Evolutionary conservation across 2,113 vertebrate species (phyloP), one percentile per base, ranked within the genome.

Genomic region (Heterochromis multidens): DNA sequence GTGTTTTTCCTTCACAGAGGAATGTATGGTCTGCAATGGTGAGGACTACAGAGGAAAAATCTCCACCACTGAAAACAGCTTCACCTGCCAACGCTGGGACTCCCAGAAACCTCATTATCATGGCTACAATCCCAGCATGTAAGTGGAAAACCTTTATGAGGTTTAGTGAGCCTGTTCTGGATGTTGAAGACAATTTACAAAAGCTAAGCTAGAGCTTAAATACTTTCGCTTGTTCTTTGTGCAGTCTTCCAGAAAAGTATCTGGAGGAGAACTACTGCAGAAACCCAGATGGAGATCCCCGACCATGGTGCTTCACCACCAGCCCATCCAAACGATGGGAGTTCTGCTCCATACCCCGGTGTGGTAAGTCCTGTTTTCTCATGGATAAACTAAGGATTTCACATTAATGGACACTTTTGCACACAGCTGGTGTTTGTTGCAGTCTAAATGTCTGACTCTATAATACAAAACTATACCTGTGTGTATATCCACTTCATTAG

Each of bases 21-120:
- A 97, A 11, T 99, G 99, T 35, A 97, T 99, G 63, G 88, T 96
- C 3, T 99, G 99, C 95, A 99, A 95, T 0, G 99, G 99, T 0
- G 98, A 98, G 92, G 88, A 97, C 74, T 99, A 99, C 76, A 95
- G 94, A 2, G 99, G 99, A 14, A 97, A 97, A 86, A 77, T 95
- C 76, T 96, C 97, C 13, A 95, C 79, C 81, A 99, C 98, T 23
- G 90, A 88, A 46, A 92, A 65, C 1, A 95, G 95, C 63, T 92
- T 25, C 81, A 91, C 90, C 72, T 97, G 96, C 89, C 96, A 97
- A 61, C 95, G 60, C 77, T 99, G 99, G 99, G 95, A 96, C 92
- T 92, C 95, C 3, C 98, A 99, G 93, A 94, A 84, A 8, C 98
- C 99, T 54, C 96, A 99, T 3, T 88, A 95, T 58, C 99, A 99